Conservation (phyloP, 2,888 invertebrate species). For the Alloscopus bannaensis region DNA sequence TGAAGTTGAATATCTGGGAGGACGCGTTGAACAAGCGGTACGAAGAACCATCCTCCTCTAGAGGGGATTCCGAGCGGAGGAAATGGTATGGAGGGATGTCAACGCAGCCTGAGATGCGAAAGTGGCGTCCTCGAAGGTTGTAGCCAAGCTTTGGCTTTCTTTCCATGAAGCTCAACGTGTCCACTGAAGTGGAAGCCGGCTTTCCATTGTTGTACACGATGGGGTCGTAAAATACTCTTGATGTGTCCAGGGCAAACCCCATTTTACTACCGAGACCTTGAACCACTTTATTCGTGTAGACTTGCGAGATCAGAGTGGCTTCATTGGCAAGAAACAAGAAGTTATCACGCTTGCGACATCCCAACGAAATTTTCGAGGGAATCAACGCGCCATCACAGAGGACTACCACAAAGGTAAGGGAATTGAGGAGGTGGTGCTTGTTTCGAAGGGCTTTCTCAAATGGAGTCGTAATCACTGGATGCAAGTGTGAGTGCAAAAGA, state of each 20-base stretch:
- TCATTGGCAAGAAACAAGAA: conserved; percentile 1
- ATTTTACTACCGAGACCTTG: conserved; percentile 1
- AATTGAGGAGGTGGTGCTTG: not conserved
- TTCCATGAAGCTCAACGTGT: not conserved
- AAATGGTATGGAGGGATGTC: conserved; percentile 39
- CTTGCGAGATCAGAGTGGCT: not conserved
- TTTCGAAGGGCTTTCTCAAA: not conserved
- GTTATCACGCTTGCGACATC: conserved; percentile 6
- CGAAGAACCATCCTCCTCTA: conserved; percentile 10
- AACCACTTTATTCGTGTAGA: not conserved
- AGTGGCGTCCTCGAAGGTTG: conserved; percentile 20
- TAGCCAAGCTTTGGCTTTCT: not conserved
- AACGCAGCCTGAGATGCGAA: conserved; percentile 17
- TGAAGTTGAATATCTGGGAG: conserved; percentile 21
- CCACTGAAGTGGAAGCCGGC: not conserved
- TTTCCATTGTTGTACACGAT: conserved; percentile 1
- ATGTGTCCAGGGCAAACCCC: conserved; percentile 17
- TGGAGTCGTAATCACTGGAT: not conserved
- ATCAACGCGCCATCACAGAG: not conserved
- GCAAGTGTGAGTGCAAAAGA: not conserved
- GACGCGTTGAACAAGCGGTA: conserved; percentile 7
- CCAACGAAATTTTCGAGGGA: not conserved
- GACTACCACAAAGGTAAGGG: not conserved
- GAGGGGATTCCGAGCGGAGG: not conserved
- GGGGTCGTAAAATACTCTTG: not conserved